Percentiles rank a stretch among this genome's conserved stretches.
phyloP scores from a whole-genome alignment of 1,140 invertebrate species.

The Drosophila lacertosa region DNA sequence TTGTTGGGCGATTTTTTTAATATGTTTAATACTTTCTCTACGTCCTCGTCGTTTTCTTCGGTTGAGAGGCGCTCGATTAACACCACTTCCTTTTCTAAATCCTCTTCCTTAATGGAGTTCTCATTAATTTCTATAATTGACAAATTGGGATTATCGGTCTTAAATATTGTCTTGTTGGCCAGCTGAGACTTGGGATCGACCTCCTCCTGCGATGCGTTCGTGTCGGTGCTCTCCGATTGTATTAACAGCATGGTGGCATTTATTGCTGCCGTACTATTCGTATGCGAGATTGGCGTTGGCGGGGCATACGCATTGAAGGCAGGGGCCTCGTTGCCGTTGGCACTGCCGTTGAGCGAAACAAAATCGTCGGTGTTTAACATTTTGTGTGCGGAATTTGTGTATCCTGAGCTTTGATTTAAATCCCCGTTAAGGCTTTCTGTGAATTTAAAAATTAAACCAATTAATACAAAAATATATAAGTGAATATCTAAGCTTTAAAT shows the following conservation, averaged over 20 bases:
- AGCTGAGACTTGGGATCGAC: conserved; percentile 82
- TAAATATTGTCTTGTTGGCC: conserved; percentile 84
- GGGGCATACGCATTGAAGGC: neutral
- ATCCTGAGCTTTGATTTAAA: conserved; percentile 46
- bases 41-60: conserved; percentile 46
- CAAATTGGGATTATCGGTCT: conserved; percentile 81
- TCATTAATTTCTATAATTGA: conserved; percentile 84
- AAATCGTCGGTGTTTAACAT: conserved; percentile 32
- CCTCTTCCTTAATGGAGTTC: conserved; percentile 76
- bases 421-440: conserved; percentile 66
- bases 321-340: conserved; percentile 1
- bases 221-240: conserved; percentile 78
- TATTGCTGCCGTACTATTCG: conserved; percentile 39
- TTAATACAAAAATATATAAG: conserved; percentile 13
- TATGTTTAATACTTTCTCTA: conserved; percentile 62
- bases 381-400: conserved; percentile 32
- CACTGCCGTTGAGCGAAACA: conserved; percentile 17
- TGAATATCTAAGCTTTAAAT: conserved; percentile 1
- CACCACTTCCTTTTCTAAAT: conserved; percentile 72
- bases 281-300: neutral
- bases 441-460: neutral
- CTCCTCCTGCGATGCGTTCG: conserved; percentile 79
- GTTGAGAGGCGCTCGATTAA: conserved; percentile 61
- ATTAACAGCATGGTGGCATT: conserved; percentile 73
- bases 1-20: conserved; percentile 71